Percentiles rank a stretch among this genome's conserved stretches.
Evolutionary conservation across 2,888 invertebrate species (phyloP).

Genomic region (Neuroscelio doddi): DNA sequence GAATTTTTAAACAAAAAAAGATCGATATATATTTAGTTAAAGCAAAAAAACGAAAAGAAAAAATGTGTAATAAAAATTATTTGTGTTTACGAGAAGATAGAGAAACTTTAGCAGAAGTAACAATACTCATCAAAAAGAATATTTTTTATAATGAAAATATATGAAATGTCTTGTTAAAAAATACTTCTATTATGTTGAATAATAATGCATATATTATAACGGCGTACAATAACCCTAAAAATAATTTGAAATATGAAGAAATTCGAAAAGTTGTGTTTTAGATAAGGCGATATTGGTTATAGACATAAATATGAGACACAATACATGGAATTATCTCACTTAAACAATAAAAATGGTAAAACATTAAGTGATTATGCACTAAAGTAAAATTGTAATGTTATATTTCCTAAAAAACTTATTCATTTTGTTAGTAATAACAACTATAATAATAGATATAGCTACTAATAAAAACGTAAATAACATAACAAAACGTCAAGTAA

Average conservation of each 20-base stretch:
- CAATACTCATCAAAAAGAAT: slow-evolving; percentile 30
- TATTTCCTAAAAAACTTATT: slow-evolving; percentile 48
- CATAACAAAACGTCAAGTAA: slow-evolving; percentile 22
- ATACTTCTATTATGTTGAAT: slow-evolving; percentile 32
- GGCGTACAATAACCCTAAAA: slow-evolving; percentile 44
- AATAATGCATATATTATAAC: slow-evolving; percentile 32
- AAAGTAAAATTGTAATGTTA: slow-evolving; percentile 41
- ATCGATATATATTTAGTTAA: slow-evolving; percentile 33
- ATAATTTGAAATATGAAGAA: slow-evolving; percentile 30
- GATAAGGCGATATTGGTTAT: slow-evolving; percentile 47
- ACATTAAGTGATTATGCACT: slow-evolving; percentile 34
- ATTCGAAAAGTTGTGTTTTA: too few relatives aligned
- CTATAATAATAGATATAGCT: slow-evolving; percentile 51
- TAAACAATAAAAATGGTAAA: slow-evolving; percentile 45
- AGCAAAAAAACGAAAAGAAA: slow-evolving; percentile 31
- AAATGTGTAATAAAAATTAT: slow-evolving; percentile 20
- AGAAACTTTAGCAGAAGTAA: slow-evolving; percentile 29
- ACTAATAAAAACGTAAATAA: slow-evolving; percentile 49
- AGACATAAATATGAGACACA: slow-evolving; percentile 51
- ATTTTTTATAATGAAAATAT: slow-evolving; percentile 16
- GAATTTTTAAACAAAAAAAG: slow-evolving; percentile 17
- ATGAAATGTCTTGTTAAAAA: slow-evolving; percentile 29
- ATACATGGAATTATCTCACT: slow-evolving; percentile 45
- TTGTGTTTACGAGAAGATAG: slow-evolving; percentile 22
- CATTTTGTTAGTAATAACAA: slow-evolving; percentile 47